Percentiles rank a stretch among this genome's conserved stretches.
Evolutionary conservation across 1,140 invertebrate species (phyloP).

Genomic region (Anoplolepis gracilipes): DNA sequence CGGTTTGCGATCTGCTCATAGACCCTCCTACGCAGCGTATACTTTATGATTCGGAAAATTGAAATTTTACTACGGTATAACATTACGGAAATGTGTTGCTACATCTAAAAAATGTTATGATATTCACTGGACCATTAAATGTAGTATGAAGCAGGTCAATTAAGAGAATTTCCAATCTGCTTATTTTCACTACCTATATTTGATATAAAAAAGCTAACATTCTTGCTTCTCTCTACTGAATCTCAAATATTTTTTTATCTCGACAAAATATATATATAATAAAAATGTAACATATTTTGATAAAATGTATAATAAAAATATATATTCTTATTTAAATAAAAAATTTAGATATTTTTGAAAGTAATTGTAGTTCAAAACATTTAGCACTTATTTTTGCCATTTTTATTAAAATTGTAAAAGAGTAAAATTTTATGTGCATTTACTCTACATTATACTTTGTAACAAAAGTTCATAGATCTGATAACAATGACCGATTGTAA

Average conservation of each 20-base stretch:
- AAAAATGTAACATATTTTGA: neutral
- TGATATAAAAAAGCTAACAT: neutral
- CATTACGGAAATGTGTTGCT: constrained; percentile 49
- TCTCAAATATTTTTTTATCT: neutral
- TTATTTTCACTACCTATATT: constrained; percentile 7
- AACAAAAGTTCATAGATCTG: neutral
- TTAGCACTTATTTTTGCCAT: neutral
- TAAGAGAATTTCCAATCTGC: constrained; percentile 15
- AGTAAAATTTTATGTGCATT: neutral
- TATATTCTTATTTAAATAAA: neutral
- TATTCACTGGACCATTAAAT: constrained; percentile 35
- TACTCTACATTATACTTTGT: constrained; percentile 3
- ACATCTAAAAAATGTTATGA: constrained; percentile 49
- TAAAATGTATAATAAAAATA: constrained; percentile 17
- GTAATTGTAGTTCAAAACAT: constrained; percentile 1
- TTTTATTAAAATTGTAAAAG: constrained; percentile 14
- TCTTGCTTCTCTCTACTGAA: neutral
- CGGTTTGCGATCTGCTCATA: constrained; percentile 42
- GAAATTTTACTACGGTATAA: constrained; percentile 54
- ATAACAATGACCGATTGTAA: constrained; percentile 58
- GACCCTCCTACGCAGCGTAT: constrained; percentile 50
- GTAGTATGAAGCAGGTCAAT: constrained; percentile 27
- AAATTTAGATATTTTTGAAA: neutral
- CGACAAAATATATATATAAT: constrained; percentile 12
- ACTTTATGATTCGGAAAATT: constrained; percentile 59